These are phyloP conservation scores for Holcopasites calliopsidis DNA, from an alignment of 1,140 invertebrate genomes.

Conservation along the genomic window DNA sequence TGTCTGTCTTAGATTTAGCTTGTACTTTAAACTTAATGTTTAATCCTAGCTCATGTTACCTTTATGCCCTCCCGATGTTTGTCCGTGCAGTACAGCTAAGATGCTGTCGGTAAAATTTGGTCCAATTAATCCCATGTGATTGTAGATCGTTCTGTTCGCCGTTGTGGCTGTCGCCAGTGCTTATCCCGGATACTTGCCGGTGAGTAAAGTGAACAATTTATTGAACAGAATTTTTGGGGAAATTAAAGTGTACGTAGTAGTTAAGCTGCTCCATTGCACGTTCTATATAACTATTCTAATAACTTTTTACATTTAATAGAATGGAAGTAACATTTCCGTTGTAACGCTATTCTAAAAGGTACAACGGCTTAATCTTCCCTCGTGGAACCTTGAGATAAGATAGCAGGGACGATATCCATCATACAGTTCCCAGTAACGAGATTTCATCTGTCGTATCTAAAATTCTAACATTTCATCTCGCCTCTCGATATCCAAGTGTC, in stretches of 20 bases:
- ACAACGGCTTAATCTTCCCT: neutral
- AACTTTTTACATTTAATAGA: neutral
- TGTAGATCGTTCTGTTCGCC: constrained; percentile 75
- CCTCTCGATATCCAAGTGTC: neutral
- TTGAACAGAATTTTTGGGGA: too few relatives aligned
- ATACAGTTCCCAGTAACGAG: neutral
- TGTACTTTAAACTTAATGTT: neutral
- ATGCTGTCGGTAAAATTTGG: neutral
- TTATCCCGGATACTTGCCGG: constrained; percentile 51
- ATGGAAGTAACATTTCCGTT: neutral
- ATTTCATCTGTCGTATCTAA: neutral
- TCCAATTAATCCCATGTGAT: constrained; percentile 10
- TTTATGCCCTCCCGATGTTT: neutral
- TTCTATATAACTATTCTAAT: neutral
- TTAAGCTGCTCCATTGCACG: neutral
- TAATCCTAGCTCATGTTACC: neutral
- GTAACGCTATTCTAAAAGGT: neutral
- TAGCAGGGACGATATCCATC: neutral
- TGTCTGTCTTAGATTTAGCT: neutral
- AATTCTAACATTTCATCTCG: constrained; percentile 1
- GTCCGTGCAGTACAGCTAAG: too few relatives aligned
- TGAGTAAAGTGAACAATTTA: constrained; percentile 20
- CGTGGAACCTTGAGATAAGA: neutral
- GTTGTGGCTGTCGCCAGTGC: constrained; percentile 69
- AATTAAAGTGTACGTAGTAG: too few relatives aligned